Evolutionary conservation across 2,797 vertebrate genomes (phyloP), one percentile per base, ranked within the genome.

Genomic region (Eulemur mongoz): DNA sequence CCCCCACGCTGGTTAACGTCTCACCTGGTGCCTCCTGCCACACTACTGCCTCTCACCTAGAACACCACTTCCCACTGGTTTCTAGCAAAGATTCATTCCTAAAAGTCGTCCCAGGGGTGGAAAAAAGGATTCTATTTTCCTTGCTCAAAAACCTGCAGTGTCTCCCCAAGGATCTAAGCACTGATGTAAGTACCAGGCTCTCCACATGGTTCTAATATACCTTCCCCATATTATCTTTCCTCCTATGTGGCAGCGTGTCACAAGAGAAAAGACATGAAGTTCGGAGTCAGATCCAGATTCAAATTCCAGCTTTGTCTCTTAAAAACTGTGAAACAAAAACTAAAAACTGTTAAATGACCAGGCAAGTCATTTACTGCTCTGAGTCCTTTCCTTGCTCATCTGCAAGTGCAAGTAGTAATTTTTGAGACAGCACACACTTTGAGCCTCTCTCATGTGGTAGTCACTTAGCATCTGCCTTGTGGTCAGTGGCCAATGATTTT

Each of bases 281-380:
- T 75, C 80, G 89, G 63, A 92, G 50, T 93, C 27, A 76, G 52
- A 38, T n/a, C 14, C 45, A 82, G 32, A 85, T 83, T 75, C 52
- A 80, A 65, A 86, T 76, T 88, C 75, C 79, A 94, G 57, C 23
- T 76, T 50, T 82, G 43, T 38, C n/a, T 84, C 50, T 93, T 76
- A 57, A 87, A 85, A 83, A 86, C 23, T 73, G 2, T 23, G 54
- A 88, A 59, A 22, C 38, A 25, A 75, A 48, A 20, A 48, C 72
- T 23, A 27, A 52, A 78, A 52, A 78, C 45, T 52, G 48, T 75
- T 52, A 52, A 52, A 52, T 52, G 18, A 52, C 72, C 5, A 72
- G 15, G 23, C 1, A 95, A 69, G 40, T 67, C 27, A 35, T 45
- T 89, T 40, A 95, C 35, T 83, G 43, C 30, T 40, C 45, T 73